Evolutionary conservation across 2,113 vertebrate genomes (phyloP).

Genomic region (Cromileptes altivelis): DNA sequence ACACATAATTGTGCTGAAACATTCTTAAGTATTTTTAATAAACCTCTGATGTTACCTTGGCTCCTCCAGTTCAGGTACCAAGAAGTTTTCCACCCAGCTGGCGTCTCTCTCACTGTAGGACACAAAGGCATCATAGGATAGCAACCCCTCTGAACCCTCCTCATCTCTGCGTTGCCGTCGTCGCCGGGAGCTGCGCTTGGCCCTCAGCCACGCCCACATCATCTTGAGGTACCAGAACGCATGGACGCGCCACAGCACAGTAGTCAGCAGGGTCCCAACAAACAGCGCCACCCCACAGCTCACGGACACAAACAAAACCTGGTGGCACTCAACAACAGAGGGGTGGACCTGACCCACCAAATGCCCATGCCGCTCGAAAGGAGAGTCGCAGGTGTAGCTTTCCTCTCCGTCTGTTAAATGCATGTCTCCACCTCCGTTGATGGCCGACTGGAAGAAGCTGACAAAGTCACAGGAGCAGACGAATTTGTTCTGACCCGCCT

Average conservation of each 20-base stretch:
- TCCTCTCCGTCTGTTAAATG: conserved; percentile 79
- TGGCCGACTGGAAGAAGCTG: conserved; percentile 72
- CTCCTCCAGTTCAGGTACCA: conserved; percentile 90
- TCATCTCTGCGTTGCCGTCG: conserved; percentile 59
- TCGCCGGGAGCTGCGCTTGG: conserved; percentile 85
- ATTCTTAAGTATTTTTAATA: too few relatives aligned
- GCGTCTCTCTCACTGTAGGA: conserved; percentile 93
- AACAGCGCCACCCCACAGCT: conserved; percentile 80
- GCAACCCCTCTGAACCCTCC: neutral
- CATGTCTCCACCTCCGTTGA: neutral
- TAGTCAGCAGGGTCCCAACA: conserved; percentile 38
- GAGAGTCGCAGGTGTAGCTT: conserved; percentile 89
- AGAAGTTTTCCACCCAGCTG: conserved; percentile 89
- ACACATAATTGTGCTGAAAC: too few relatives aligned
- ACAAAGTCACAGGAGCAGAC: conserved; percentile 92
- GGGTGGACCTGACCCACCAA: conserved; percentile 70
- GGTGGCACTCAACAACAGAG: conserved; percentile 84
- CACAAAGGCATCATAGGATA: conserved; percentile 90
- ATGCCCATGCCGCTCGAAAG: conserved; percentile 79
- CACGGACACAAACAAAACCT: conserved; percentile 73
- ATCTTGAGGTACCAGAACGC: conserved; percentile 91
- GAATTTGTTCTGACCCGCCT: conserved; percentile 88
- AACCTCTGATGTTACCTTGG: conserved; percentile 23
- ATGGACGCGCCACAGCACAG: conserved; percentile 81
- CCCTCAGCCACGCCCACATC: conserved; percentile 91